Evolutionary conservation across 1,140 invertebrate species (phyloP), one percentile per base, ranked within the genome.

Genomic region (Drosophila kohkoa): DNA sequence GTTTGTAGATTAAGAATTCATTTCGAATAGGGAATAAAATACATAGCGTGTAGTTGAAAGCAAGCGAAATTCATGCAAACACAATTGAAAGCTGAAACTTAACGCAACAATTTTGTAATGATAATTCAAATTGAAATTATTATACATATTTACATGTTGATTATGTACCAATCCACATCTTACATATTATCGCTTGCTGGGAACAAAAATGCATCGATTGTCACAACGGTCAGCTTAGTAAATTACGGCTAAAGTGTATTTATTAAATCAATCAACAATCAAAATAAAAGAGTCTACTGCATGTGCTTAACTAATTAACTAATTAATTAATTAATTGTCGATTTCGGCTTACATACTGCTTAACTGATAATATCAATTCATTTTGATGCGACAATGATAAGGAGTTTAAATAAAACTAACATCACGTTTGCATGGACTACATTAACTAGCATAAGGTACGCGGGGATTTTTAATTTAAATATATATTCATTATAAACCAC

Each of bases 371-470:
- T 60, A 62, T 43, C 38, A 54, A 66, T 51, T 30, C 45, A 49
- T 46, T 49, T 57, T 32, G 10, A 20, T 41, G 65, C 65, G 49
- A 78, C 59, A 86, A 52, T 20, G 20, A 73, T 54, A 65, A 70
- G 43, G 49, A 63, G 20, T 60, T 60, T 15, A 74, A 77, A 52
- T 55, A 69, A 75, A 62, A 60, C 71, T 79, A 75, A 68, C 75
- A 82, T 75, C 76, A 82, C 76, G 72, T 77, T 76, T 48, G 41
- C 67, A 85, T 66, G 48, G 25, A 64, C 70, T 79, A 79, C 55
- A 58, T 62, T 63, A 69, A 28, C 13, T 65, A 66, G 30, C 11
- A 32, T 57, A 38, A 72, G 59, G 32, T 60, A 69, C 58, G 45
- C 11, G 32, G 55, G 54, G 16, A 52, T 16, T 28, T 25, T 45